Evolutionary conservation across 2,113 vertebrate species (phyloP).

Genomic region (Corythoichthys haematopterus): DNA sequence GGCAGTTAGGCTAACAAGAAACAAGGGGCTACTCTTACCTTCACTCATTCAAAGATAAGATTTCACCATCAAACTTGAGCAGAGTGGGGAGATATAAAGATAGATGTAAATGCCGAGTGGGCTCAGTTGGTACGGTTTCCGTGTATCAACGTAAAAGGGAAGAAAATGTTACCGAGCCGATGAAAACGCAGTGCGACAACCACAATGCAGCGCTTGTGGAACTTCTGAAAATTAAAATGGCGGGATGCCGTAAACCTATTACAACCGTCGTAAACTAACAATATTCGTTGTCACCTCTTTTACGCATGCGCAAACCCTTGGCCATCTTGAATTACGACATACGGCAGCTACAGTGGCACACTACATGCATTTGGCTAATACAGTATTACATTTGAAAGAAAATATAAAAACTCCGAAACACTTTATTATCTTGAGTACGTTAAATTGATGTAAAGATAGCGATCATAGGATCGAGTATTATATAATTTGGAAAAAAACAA

Average conservation of each 20-base stretch:
- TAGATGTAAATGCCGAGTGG: not conserved
- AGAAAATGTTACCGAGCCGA: not conserved
- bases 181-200: not conserved
- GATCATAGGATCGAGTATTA: too few relatives aligned
- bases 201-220: not conserved
- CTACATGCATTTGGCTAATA: too few relatives aligned
- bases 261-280: conserved; percentile 7
- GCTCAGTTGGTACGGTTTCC: not conserved
- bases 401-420: too few relatives aligned
- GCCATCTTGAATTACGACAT: too few relatives aligned
- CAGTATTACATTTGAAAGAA: too few relatives aligned
- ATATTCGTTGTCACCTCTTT: not conserved
- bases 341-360: not conserved
- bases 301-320: too few relatives aligned
- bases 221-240: conserved; percentile 31
- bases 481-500: too few relatives aligned
- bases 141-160: not conserved
- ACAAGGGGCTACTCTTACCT: conserved; percentile 18
- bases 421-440: not conserved
- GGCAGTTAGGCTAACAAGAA: conserved; percentile 37
- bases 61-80: conserved; percentile 40
- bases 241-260: conserved; percentile 19
- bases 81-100: not conserved
- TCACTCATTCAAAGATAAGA: conserved; percentile 32
- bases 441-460: too few relatives aligned